Evolutionary conservation across 2,797 vertebrate genomes (phyloP).

Genomic region (Delichon dasypus): DNA sequence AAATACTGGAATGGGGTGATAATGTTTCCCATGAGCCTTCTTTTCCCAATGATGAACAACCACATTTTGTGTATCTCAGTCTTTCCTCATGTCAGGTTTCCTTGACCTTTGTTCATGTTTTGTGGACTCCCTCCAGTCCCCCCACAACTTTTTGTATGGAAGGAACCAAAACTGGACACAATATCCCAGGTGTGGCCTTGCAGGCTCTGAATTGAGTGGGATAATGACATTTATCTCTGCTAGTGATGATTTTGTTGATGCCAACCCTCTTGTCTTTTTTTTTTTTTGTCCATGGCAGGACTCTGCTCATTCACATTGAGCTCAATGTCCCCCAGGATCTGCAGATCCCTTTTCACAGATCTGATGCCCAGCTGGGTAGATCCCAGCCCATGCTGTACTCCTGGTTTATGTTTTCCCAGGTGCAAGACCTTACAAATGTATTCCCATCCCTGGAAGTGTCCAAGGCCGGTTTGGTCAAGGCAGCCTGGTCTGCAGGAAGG

Average conservation of each 20-base stretch:
- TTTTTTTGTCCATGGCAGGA: neutral
- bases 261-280: neutral
- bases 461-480: fast-evolving
- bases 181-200: neutral
- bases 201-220: neutral
- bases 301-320: neutral
- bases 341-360: neutral
- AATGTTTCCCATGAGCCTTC: neutral
- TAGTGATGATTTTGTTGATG: no score
- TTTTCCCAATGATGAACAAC: neutral
- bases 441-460: neutral
- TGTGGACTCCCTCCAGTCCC: neutral
- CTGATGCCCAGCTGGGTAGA: neutral
- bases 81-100: neutral
- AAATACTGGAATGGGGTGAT: neutral
- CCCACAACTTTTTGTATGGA: neutral
- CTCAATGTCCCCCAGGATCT: neutral
- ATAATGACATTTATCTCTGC: neutral
- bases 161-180: neutral
- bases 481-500: fast-evolving
- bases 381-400: neutral
- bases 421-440: neutral
- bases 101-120: neutral
- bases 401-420: neutral
- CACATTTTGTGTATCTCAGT: neutral